Conservation (phyloP, 1,140 invertebrate species). For the Papilio helenus region DNA sequence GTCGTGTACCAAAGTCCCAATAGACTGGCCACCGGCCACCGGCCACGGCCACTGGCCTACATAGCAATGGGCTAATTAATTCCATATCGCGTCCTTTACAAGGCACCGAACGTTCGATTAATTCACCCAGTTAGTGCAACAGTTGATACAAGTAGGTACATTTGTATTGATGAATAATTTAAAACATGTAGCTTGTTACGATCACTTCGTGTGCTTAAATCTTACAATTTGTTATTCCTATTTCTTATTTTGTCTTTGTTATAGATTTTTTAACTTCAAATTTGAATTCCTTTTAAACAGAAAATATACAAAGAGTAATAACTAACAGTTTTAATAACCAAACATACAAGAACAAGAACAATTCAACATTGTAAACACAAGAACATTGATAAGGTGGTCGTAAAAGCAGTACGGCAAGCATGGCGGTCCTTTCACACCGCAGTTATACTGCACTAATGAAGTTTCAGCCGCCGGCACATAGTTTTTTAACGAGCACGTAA, state of each 20-base stretch:
- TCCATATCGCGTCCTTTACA: slow-evolving; percentile 53
- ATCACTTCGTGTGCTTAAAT: not conserved
- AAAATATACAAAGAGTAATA: not conserved
- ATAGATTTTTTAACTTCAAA: not conserved
- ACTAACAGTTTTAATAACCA: not conserved
- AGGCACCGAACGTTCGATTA: slow-evolving; percentile 40
- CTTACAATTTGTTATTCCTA: slow-evolving; percentile 9
- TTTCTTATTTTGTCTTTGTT: not conserved
- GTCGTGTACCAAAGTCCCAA: slow-evolving; percentile 41
- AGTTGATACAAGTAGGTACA: not conserved
- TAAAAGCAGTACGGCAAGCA: not conserved
- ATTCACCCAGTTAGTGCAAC: slow-evolving; percentile 25
- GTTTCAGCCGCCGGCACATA: slow-evolving; percentile 19
- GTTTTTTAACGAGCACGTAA: slow-evolving; percentile 36
- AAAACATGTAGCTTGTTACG: not conserved
- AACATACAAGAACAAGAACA: slow-evolving; percentile 20
- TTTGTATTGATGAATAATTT: slow-evolving; percentile 15
- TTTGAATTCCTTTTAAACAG: not conserved
- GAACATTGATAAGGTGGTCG: slow-evolving; percentile 22
- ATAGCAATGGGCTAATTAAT: slow-evolving; percentile 53
- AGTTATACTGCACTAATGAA: slow-evolving; percentile 29
- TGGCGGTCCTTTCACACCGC: slow-evolving; percentile 28
- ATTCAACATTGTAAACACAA: slow-evolving; percentile 24
- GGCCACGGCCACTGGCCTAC: slow-evolving; percentile 50
- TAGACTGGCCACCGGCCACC: slow-evolving; percentile 38